A percentile compares a stretch with the other conserved stretches of the same genome.
Conservation (phyloP, 2,113 vertebrate species). For the Notiomystis cincta region DNA sequence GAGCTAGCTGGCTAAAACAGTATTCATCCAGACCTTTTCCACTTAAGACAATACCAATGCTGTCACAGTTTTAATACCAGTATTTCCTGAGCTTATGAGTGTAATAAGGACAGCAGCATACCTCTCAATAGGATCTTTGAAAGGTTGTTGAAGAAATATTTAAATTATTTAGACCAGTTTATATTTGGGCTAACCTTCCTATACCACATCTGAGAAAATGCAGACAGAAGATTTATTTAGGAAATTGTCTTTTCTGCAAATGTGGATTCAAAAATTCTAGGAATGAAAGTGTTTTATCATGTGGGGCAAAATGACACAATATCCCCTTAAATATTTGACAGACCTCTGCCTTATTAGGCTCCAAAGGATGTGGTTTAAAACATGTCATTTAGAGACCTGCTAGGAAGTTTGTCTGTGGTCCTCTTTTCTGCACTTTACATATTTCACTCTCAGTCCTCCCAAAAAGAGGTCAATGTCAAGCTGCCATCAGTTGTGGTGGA, state of each 20-base stretch:
- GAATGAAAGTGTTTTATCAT: not conserved
- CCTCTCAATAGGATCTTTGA: not conserved
- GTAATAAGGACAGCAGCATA: not conserved
- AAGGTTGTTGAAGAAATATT: not conserved
- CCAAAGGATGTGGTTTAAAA: not conserved
- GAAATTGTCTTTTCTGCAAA: not conserved
- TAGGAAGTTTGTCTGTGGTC: not conserved
- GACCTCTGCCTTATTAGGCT: accelerated
- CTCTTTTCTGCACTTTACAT: not conserved
- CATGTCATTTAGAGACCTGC: not conserved
- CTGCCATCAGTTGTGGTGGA: not conserved
- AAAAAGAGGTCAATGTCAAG: not conserved
- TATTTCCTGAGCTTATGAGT: not conserved
- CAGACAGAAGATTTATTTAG: not conserved
- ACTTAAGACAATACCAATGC: not conserved
- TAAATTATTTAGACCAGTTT: not conserved
- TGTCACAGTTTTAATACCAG: not conserved
- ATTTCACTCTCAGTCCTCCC: not conserved
- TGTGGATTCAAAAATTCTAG: not conserved
- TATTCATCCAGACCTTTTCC: not conserved
- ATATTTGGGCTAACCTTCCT: not conserved
- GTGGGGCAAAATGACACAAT: not conserved
- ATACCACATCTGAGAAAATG: not conserved
- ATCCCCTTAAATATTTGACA: not conserved
- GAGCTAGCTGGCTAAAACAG: not conserved